These are phyloP conservation scores for Penaeus vannamei DNA, from an alignment of 1,140 invertebrate species.

Conservation along the genomic window DNA sequence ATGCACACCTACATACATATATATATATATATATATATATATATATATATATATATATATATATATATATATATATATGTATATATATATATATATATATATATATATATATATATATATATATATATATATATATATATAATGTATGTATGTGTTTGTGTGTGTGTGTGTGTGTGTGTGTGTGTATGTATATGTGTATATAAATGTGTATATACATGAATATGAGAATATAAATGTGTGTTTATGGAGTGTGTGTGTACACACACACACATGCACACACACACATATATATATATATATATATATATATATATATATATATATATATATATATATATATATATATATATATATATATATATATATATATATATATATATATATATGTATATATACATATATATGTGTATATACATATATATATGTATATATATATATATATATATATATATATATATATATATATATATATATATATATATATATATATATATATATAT, in stretches of 20 bases:
- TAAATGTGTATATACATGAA: not conserved
- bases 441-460: not conserved
- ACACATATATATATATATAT: not conserved
- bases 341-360: not conserved
- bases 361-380: not conserved
- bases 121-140: constrained; percentile 22
- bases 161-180: not conserved
- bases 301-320: not conserved
- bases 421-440: too few relatives aligned
- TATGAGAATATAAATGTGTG: too few relatives aligned
- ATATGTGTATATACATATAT: not conserved
- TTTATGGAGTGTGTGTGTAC: not conserved
- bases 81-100: not conserved
- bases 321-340: not conserved
- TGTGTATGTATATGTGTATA: not conserved
- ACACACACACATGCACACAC: too few relatives aligned
- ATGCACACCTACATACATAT: not conserved
- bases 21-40: not conserved
- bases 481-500: not conserved
- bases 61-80: not conserved
- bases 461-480: not conserved
- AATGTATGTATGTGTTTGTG: not conserved
- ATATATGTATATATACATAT: not conserved
- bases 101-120: constrained; percentile 1
- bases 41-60: constrained; percentile 7